Percentiles rank a stretch among this genome's conserved stretches.
phyloP scores from a whole-genome alignment of 2,113 vertebrate species.

The Hippocampus mohnikei region DNA sequence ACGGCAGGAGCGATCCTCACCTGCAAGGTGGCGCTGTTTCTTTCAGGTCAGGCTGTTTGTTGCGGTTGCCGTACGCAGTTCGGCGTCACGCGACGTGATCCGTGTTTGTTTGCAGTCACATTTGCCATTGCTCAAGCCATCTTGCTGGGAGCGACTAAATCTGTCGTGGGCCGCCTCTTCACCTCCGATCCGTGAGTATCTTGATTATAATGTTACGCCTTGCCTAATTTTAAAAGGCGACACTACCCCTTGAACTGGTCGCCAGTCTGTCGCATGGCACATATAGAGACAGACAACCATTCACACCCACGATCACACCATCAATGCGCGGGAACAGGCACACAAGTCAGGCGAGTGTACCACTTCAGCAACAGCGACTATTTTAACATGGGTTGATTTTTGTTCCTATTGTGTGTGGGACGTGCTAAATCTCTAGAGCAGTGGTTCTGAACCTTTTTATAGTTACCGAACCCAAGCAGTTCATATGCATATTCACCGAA shows the following conservation, averaged over 20 bases:
- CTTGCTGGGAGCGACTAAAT: slow-evolving; percentile 71
- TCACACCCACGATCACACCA: no score
- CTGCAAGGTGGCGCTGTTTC: slow-evolving; percentile 71
- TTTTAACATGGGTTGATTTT: no score
- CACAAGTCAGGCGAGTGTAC: no score
- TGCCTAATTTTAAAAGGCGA: neutral
- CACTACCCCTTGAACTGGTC: no score
- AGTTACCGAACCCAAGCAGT: no score
- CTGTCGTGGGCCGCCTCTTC: slow-evolving; percentile 79
- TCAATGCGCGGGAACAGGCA: no score
- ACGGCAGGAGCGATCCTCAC: slow-evolving; percentile 71
- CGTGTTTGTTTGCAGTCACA: slow-evolving; percentile 54
- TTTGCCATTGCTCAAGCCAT: slow-evolving; percentile 70
- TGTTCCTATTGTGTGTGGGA: neutral
- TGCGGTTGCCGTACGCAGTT: neutral
- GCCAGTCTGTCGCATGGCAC: no score
- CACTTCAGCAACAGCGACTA: no score
- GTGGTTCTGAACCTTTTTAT: no score
- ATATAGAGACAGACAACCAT: no score
- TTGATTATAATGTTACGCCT: neutral
- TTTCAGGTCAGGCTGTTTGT: slow-evolving; percentile 70
- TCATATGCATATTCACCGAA: no score
- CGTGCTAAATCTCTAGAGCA: neutral
- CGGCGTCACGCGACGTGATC: neutral
- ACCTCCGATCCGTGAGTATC: slow-evolving; percentile 80